These are phyloP conservation scores for Carassius carassius DNA, from an alignment of 2,113 vertebrate species.

Conservation along the genomic window DNA sequence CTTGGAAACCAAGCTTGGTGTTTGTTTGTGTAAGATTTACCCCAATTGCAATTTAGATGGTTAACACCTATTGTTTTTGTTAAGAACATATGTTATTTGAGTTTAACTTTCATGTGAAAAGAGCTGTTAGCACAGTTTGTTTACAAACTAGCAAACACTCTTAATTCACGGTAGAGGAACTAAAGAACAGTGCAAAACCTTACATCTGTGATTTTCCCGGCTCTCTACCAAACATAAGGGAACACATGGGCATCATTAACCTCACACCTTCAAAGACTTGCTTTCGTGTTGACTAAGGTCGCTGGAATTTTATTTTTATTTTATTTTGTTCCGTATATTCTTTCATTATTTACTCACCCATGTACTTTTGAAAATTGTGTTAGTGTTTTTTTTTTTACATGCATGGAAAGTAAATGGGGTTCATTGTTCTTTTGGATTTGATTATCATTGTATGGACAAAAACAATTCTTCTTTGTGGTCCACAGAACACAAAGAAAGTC, in stretches of 20 bases:
- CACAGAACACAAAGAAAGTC: neutral
- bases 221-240: constrained; percentile 42
- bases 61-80: constrained; percentile 80
- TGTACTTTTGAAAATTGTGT: too few relatives aligned
- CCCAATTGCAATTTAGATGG: constrained; percentile 77
- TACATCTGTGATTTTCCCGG: constrained; percentile 58
- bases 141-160: constrained; percentile 78
- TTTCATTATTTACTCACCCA: too few relatives aligned
- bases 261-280: constrained; percentile 72
- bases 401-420: neutral
- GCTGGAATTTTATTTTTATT: neutral
- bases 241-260: constrained; percentile 69
- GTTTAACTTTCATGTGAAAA: constrained; percentile 77
- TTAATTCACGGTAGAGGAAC: constrained; percentile 74
- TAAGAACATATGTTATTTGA: constrained; percentile 80
- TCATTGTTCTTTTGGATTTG: neutral
- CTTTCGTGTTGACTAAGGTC: constrained; percentile 39
- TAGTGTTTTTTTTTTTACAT: too few relatives aligned
- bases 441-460: neutral
- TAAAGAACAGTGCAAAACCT: constrained; percentile 74
- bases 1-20: constrained; percentile 82
- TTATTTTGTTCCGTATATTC: neutral
- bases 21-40: constrained; percentile 79
- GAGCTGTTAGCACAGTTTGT: constrained; percentile 77
- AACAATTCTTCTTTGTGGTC: neutral